A percentile compares a stretch with the other conserved stretches of the same genome.
phyloP scores from a whole-genome alignment of 2,113 vertebrate species.

The cattle (Bos taurus) region DNA sequence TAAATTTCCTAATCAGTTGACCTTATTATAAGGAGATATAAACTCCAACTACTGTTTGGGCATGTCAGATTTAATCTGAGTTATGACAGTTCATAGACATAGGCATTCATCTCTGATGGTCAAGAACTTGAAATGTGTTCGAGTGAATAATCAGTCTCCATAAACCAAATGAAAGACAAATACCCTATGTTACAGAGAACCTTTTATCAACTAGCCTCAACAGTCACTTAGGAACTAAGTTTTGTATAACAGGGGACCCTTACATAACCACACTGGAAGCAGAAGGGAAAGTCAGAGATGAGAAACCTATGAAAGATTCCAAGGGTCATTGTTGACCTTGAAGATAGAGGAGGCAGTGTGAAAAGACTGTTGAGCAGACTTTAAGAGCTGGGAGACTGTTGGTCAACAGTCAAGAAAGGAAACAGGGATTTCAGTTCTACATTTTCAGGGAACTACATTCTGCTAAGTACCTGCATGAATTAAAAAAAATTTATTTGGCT shows the following conservation, averaged over 20 bases:
- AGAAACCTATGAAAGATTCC: not conserved
- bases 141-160: conserved; percentile 33
- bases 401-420: not conserved
- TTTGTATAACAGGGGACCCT: not conserved
- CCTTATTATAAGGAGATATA: conserved; percentile 9
- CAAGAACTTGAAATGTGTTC: conserved; percentile 26
- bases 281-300: not conserved
- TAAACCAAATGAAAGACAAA: not conserved
- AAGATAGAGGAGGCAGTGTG: not conserved
- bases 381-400: not conserved
- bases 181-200: not conserved
- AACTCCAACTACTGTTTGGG: conserved; percentile 42
- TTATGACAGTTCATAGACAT: conserved; percentile 16
- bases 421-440: not conserved
- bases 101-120: conserved; percentile 54
- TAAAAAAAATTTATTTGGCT: not conserved
- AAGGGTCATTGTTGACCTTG: not conserved
- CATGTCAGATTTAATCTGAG: conserved; percentile 74
- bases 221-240: not conserved
- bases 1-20: conserved; percentile 34
- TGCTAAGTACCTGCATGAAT: not conserved
- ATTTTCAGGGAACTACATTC: not conserved
- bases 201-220: not conserved
- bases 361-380: not conserved
- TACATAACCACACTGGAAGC: not conserved